Evolutionary conservation across 92 coral and sea anemone genomes (phyloP), one percentile per base, ranked within the genome.

Genomic region (Chrysogorgia sp.): DNA sequence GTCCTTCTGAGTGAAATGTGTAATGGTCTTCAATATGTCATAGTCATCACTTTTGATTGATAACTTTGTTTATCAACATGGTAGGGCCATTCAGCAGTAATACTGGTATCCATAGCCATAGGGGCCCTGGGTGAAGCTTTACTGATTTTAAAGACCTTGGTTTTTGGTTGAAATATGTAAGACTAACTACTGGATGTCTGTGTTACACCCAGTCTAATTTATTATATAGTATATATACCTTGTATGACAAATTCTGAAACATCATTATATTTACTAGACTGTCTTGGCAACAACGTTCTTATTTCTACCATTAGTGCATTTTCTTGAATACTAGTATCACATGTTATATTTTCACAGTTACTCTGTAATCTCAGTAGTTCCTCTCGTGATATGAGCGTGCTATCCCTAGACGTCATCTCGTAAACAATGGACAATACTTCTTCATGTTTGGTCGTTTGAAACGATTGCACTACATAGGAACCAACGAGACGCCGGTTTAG

Each of bases 401-500:
- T 55, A 53, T 64, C 71, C 9, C 24, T 22, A 48, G 21, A 45
- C n/a, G n/a, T n/a, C 64, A 72, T 56, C 23, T 23, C 72, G 22
- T 57, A 67, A 35, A 83, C 63, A 2, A 10, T 19, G 7, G 19
- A 32, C 23, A 53, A 40, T 10, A 83, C 35, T 37, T 76, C 74
- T 41, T 58, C 69, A 66, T 21, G 34, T 24, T 80, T 43, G 22
- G 75, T 40, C 41, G 47, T 64, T 33, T 25, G 72, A 57, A 79
- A 81, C 56, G 82, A 83, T 49, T 84, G 81, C 21, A 90, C 37
- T 10, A 79, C 20, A 75, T 85, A 79, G n/a, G 96, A 88, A 23
- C 98, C 98, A 74, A 75, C 83, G 22, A 94, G 76, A 28, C 98
- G 86, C 48, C 98, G 91, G 77, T 94, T 94, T 10, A 94, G 85